Conservation (phyloP, 2,113 vertebrate species). For the Chamaea fasciata region DNA sequence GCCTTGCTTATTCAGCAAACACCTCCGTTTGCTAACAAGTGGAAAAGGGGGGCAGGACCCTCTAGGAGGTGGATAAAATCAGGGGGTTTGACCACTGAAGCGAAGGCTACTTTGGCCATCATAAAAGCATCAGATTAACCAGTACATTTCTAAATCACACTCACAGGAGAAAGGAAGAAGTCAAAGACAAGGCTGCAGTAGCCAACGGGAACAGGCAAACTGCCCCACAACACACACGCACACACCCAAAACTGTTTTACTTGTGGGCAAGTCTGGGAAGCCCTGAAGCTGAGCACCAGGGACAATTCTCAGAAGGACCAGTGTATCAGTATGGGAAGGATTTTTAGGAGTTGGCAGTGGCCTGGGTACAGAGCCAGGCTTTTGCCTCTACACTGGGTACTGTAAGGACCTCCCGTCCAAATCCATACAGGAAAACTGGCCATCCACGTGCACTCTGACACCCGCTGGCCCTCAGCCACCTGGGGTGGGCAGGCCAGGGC, state of each 20-base stretch:
- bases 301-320: not conserved
- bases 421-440: rapidly evolving
- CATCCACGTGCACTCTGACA: not conserved
- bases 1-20: not conserved
- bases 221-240: not conserved
- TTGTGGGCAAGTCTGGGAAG: not conserved
- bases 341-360: not conserved
- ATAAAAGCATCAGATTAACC: not conserved
- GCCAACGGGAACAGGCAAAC: not conserved
- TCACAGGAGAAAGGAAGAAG: not conserved
- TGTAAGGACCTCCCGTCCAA: not conserved
- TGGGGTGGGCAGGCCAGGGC: not conserved
- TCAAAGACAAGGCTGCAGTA: not conserved
- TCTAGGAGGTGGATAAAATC: not conserved
- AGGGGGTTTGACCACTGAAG: not conserved
- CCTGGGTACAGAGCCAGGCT: not conserved
- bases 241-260: not conserved
- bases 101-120: not conserved
- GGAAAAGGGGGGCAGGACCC: not conserved
- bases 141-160: not conserved
- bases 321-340: not conserved
- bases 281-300: not conserved
- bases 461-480: rapidly evolving
- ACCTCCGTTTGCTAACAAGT: rapidly evolving
- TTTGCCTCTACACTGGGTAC: not conserved